Evolutionary conservation across 2,888 invertebrate genomes (phyloP).

Genomic region (Nemotelus nigrinus): DNA sequence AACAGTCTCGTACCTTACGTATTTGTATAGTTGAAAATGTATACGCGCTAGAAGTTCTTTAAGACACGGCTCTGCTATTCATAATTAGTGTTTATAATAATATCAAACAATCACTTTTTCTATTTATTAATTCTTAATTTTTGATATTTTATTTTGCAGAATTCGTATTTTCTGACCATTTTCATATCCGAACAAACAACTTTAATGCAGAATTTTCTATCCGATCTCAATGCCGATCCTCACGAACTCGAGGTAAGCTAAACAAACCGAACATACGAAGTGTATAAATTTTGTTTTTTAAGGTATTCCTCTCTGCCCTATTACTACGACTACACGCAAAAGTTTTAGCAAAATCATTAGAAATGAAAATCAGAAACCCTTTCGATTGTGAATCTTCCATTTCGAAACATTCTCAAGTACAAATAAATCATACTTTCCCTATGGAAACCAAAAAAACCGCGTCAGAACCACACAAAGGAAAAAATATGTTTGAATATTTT

Average conservation of each 20-base stretch:
- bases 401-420: not conserved
- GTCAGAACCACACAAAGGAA: not conserved
- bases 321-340: not conserved
- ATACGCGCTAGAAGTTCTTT: no score
- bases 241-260: slow-evolving; percentile 19
- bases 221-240: not conserved
- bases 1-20: no score
- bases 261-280: not conserved
- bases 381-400: not conserved
- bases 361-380: not conserved
- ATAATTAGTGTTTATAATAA: no score
- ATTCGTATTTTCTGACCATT: slow-evolving; percentile 16
- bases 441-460: not conserved
- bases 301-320: slow-evolving; percentile 7
- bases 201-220: slow-evolving; percentile 2
- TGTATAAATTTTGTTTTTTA: not conserved
- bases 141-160: not conserved
- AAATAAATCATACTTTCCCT: no score
- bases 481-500: slow-evolving; percentile 29
- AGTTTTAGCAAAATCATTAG: not conserved
- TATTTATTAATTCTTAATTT: no score
- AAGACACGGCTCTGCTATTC: no score
- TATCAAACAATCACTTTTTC: no score
- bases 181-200: slow-evolving; percentile 19
- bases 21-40: no score